Conservation (phyloP, 2,113 vertebrate genomes). For the Trinectes maculatus region DNA sequence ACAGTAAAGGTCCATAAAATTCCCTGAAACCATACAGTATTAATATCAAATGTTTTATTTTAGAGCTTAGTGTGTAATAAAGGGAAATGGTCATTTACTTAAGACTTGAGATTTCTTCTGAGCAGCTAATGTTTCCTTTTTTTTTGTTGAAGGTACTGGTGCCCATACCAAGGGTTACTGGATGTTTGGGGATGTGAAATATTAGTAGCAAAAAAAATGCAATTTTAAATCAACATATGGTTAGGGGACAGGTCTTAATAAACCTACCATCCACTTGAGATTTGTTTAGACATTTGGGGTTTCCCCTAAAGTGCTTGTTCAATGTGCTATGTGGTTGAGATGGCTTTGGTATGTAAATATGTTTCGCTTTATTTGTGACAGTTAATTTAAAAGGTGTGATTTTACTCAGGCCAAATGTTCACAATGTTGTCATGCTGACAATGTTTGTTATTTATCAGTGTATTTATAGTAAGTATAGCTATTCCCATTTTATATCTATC, state of each 20-base stretch:
- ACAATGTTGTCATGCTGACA: conserved; percentile 57
- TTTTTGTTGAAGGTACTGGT: conserved; percentile 31
- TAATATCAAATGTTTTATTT: conserved; percentile 24
- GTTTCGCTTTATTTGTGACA: conserved; percentile 70
- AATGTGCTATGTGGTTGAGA: conserved; percentile 50
- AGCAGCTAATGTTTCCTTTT: conserved; percentile 64
- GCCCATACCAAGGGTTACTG: not conserved
- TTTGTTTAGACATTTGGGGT: conserved; percentile 38
- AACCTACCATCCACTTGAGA: conserved; percentile 22
- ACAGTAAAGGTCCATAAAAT: conserved; percentile 13
- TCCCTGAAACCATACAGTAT: conserved; percentile 21
- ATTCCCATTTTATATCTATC: conserved; percentile 56
- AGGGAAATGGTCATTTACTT: conserved; percentile 50
- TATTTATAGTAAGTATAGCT: conserved; percentile 80
- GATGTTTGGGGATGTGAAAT: conserved; percentile 35
- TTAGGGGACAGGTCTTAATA: conserved; percentile 5
- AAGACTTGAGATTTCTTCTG: conserved; percentile 55
- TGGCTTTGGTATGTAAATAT: conserved; percentile 80
- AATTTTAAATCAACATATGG: conserved; percentile 15
- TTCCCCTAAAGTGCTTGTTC: conserved; percentile 43
- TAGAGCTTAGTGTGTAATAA: conserved; percentile 49
- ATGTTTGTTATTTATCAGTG: conserved; percentile 79
- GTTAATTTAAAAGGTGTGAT: conserved; percentile 79
- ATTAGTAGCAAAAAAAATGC: conserved; percentile 12
- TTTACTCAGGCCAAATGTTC: conserved; percentile 74